A percentile compares a stretch with the other conserved stretches of the same genome.
These are phyloP conservation scores for Scaptomyza hsui DNA, from an alignment of 1,140 invertebrate species.

Conservation along the genomic window DNA sequence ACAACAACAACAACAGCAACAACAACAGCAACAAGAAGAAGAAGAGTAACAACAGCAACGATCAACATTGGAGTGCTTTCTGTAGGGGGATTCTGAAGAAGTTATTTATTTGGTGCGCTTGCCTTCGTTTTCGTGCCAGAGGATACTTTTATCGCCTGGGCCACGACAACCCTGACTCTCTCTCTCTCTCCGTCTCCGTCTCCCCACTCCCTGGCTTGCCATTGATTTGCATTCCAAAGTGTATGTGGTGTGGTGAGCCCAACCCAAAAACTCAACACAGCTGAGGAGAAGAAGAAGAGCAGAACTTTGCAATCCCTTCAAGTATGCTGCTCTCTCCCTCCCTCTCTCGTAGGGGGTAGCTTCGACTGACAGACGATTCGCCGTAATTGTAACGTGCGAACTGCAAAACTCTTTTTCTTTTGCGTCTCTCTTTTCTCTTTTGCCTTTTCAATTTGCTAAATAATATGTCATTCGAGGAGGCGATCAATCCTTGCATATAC, in stretches of 20 bases:
- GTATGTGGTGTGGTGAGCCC: constrained; percentile 55
- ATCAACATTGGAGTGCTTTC: constrained; percentile 6
- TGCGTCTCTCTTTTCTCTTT: constrained; percentile 16
- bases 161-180: background rate
- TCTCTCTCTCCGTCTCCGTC: constrained; percentile 1
- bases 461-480: constrained; percentile 75
- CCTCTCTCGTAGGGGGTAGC: constrained; percentile 1
- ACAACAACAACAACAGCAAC: constrained; percentile 11
- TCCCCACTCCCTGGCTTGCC: constrained; percentile 18
- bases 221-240: constrained; percentile 79
- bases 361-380: constrained; percentile 27
- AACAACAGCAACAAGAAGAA: constrained; percentile 1
- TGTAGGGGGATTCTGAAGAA: constrained; percentile 63
- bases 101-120: constrained; percentile 74
- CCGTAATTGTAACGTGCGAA: constrained; percentile 78
- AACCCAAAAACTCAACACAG: constrained; percentile 55
- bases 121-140: constrained; percentile 52
- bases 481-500: constrained; percentile 65
- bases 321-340: background rate
- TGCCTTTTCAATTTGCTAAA: constrained; percentile 73
- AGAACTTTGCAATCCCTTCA: constrained; percentile 35
- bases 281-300: background rate
- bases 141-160: constrained; percentile 74
- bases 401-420: constrained; percentile 44
- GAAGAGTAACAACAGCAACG: constrained; percentile 2